These are phyloP conservation scores for Synchiropus splendidus DNA, from an alignment of 2,113 vertebrate species.

Conservation along the genomic window DNA sequence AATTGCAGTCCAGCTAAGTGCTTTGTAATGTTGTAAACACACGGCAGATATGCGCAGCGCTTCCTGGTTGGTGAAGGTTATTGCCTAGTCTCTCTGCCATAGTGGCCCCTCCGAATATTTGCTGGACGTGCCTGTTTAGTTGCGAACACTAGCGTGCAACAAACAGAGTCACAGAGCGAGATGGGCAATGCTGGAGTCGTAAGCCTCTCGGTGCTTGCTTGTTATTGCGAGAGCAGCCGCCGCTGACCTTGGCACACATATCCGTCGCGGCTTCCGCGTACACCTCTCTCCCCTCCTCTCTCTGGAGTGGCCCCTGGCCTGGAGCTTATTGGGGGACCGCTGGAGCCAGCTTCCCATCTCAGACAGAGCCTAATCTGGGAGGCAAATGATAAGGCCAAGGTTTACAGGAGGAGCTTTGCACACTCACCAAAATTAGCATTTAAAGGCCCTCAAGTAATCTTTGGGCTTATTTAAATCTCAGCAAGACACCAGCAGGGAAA, in stretches of 20 bases:
- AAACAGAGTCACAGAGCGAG: conserved; percentile 11
- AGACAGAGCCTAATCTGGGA: conserved; percentile 63
- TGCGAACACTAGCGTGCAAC: conserved; percentile 3
- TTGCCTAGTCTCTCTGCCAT: conserved; percentile 32
- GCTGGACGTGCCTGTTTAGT: conserved; percentile 11
- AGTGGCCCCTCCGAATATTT: conserved; percentile 9
- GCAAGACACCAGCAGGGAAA: conserved; percentile 52
- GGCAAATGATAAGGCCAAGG: conserved; percentile 62
- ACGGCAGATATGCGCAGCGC: conserved; percentile 26
- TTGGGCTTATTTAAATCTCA: conserved; percentile 69
- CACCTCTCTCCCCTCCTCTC: conserved; percentile 14
- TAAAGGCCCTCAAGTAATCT: conserved; percentile 69
- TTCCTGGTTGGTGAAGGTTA: conserved; percentile 49
- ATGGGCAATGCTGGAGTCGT: conserved; percentile 28
- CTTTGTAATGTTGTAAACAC: conserved; percentile 25
- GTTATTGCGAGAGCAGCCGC: conserved; percentile 35
- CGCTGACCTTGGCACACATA: conserved; percentile 49
- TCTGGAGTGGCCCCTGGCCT: conserved; percentile 51
- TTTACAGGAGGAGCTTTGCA: conserved; percentile 61
- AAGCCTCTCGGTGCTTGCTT: conserved; percentile 37
- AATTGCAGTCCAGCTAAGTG: conserved; percentile 24
- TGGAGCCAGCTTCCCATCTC: conserved; percentile 53
- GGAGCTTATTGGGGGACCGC: conserved; percentile 49
- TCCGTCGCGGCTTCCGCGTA: conserved; percentile 10
- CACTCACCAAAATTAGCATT: conserved; percentile 65